These are phyloP conservation scores for Metellina segmentata DNA, from an alignment of 2,888 invertebrate species.

Conservation along the genomic window DNA sequence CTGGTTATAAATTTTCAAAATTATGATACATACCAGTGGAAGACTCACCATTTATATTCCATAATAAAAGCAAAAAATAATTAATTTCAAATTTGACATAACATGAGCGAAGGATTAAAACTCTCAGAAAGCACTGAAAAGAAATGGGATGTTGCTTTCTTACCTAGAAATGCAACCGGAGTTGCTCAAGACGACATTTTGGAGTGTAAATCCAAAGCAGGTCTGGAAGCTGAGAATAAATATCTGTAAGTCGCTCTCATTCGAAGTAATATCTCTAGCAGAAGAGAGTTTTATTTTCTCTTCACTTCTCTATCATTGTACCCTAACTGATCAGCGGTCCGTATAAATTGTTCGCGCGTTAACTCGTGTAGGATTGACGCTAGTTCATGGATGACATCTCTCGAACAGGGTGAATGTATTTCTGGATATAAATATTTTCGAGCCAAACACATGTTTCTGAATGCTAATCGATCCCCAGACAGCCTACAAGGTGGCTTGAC, in stretches of 20 bases:
- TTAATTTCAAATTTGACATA: no score
- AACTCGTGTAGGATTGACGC: conserved; percentile 23
- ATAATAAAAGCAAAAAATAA: no score
- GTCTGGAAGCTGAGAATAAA: conserved; percentile 19
- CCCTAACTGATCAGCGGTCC: conserved; percentile 71
- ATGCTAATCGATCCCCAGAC: background rate
- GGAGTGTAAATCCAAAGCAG: background rate
- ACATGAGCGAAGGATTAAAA: no score
- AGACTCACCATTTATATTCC: no score
- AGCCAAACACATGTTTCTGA: background rate
- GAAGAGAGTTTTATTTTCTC: conserved; percentile 38
- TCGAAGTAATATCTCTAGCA: conserved; percentile 28
- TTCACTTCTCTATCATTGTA: conserved; percentile 35
- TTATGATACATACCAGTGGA: no score
- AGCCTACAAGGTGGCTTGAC: no score
- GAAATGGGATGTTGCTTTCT: background rate
- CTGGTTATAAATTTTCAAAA: no score
- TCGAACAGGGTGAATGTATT: conserved; percentile 51
- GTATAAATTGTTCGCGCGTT: conserved; percentile 73
- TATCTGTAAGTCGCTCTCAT: conserved; percentile 40
- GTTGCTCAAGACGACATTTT: conserved; percentile 39
- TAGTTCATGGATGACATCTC: conserved; percentile 53
- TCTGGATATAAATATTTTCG: conserved; percentile 36
- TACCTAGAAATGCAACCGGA: background rate
- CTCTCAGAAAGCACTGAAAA: no score